Evolutionary conservation across 1,140 invertebrate species (phyloP), one percentile per base, ranked within the genome.

Genomic region (Cherax quadricarinatus): DNA sequence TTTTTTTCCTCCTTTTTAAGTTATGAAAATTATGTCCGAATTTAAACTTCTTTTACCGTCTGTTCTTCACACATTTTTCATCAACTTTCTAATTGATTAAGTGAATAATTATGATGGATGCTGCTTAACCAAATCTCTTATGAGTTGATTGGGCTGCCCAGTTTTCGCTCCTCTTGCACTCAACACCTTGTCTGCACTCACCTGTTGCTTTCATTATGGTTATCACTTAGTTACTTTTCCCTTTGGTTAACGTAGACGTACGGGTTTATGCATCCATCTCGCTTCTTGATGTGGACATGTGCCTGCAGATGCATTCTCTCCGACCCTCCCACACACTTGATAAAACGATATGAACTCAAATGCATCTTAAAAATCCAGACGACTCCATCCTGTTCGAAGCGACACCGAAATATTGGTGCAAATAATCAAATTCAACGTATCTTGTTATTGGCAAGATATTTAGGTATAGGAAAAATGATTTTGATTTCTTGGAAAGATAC

Each of bases 211-310:
- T 75, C 70, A 30, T 75, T 75, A 75, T 75, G 21, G n/a, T 75
- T 75, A 75, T 21, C 12, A 75, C 70, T 75, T 75, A 24, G 70
- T 75, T 30, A 75, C n/a, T 10, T 75, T 75, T 5, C n/a, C n/a
- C 21, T 75, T 75, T 75, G 70, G 70, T 75, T 75, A 5, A 24
- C 9, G 70, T 75, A 75, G 70, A 75, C 5, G 12, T 75, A 24
- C 70, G 70, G n/a, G 24, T 24, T 75, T 24, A 24, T 75, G 70
- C 70, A 75, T 21, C n/a, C 24, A 75, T 24, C 70, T 75, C 70
- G 70, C 70, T 75, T 75, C 70, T 75, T 30, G 24, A 30, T 75
- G 70, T 75, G 70, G 70, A 75, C n/a, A 75, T 75, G 70, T 30
- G 70, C 70, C 66, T 70, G 66, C 66, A 6, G 66, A 70, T 30